Evolutionary conservation across 1,140 invertebrate species (phyloP).

Genomic region (Aphelinus atriplicis): DNA sequence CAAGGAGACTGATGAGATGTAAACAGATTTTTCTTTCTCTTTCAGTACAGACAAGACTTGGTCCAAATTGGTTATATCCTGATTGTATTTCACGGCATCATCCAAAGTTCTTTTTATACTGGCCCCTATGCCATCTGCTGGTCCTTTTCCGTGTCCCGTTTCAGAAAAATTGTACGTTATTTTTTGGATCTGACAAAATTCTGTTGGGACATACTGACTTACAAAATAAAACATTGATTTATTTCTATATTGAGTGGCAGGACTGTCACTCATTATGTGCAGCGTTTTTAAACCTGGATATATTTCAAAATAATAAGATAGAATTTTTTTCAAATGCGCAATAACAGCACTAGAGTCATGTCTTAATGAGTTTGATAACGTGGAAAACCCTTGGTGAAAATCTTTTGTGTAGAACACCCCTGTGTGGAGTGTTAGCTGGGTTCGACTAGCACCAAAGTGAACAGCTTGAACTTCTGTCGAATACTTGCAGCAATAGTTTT

Average conservation of each 20-base stretch:
- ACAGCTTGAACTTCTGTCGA: slow-evolving; percentile 51
- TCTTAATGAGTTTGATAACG: slow-evolving; percentile 17
- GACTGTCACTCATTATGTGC: slow-evolving; percentile 49
- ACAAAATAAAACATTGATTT: slow-evolving; percentile 45
- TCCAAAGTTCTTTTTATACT: slow-evolving; percentile 16
- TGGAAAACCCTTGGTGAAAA: slow-evolving; percentile 10
- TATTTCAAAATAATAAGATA: slow-evolving; percentile 8
- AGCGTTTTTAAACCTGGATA: slow-evolving; percentile 38
- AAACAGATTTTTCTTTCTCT: no score
- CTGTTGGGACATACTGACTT: neutral
- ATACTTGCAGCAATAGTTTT: slow-evolving; percentile 56
- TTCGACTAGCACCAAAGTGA: slow-evolving; percentile 48
- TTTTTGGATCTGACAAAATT: slow-evolving; percentile 1
- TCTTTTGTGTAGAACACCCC: neutral
- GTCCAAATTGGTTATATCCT: slow-evolving; percentile 13
- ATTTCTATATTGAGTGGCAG: slow-evolving; percentile 52
- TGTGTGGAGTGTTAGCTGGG: slow-evolving; percentile 16
- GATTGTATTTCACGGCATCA: slow-evolving; percentile 1
- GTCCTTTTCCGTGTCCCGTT: slow-evolving; percentile 27
- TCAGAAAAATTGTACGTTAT: slow-evolving; percentile 31
- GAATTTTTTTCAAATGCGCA: slow-evolving; percentile 11
- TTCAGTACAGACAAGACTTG: no score
- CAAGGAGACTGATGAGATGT: no score
- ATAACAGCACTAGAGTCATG: slow-evolving; percentile 24
- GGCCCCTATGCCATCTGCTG: slow-evolving; percentile 20